Conservation (phyloP, 2,797 vertebrate genomes). For the Trematomus bernacchii region DNA sequence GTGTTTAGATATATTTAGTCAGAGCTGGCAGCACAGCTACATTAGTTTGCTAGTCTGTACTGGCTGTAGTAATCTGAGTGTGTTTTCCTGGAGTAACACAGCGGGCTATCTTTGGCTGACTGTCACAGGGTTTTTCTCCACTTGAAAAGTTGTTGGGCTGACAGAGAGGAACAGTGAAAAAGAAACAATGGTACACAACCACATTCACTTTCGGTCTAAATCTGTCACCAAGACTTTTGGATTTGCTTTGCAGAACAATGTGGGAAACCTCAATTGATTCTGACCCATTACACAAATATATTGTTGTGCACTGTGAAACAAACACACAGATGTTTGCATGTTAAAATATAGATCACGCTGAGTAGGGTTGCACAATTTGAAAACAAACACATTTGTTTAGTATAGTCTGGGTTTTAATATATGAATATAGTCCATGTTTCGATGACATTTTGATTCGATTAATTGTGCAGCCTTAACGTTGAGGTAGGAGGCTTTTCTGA, state of each 20-base stretch:
- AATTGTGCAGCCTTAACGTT: too few relatives aligned
- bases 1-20: not conserved
- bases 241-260: not conserved
- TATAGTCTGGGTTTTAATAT: too few relatives aligned
- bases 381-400: too few relatives aligned
- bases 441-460: too few relatives aligned
- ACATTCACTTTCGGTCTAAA: not conserved
- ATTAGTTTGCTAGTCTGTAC: not conserved
- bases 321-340: not conserved
- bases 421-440: too few relatives aligned
- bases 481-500: not conserved
- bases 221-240: not conserved
- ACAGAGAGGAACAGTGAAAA: not conserved
- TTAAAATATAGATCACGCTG: not conserved
- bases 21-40: not conserved
- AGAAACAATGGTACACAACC: not conserved
- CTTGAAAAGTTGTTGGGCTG: not conserved
- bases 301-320: not conserved
- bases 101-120: not conserved
- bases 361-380: too few relatives aligned
- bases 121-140: conserved; percentile 7
- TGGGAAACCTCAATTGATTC: not conserved
- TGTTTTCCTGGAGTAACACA: conserved; percentile 12
- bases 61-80: not conserved
- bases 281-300: not conserved